A percentile compares a stretch with the other conserved stretches of the same genome.
phyloP scores from a whole-genome alignment of 2,888 invertebrate species.

The Heliconius charithonia region DNA sequence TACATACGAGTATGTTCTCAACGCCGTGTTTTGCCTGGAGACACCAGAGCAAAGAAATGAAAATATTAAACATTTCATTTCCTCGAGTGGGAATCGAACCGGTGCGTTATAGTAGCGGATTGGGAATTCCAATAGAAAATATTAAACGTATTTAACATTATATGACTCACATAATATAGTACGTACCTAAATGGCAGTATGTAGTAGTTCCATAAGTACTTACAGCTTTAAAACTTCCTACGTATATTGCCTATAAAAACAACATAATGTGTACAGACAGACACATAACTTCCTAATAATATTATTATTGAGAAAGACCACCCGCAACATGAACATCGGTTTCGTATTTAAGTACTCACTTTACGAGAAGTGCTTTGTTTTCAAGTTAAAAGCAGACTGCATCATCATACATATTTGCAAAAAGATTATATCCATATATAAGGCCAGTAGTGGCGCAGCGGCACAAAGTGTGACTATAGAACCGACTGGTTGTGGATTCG shows the following conservation, averaged over 20 bases:
- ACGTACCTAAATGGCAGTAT: not conserved
- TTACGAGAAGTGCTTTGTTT: constrained; percentile 21
- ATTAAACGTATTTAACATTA: not conserved
- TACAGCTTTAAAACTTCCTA: not conserved
- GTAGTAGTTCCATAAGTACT: not conserved
- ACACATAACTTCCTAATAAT: constrained; percentile 8
- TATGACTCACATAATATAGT: not conserved
- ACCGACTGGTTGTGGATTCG: too few relatives aligned
- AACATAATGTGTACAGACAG: not conserved
- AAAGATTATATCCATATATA: too few relatives aligned
- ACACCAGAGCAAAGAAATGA: too few relatives aligned
- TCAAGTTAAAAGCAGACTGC: constrained; percentile 4
- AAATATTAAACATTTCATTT: too few relatives aligned
- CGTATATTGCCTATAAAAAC: constrained; percentile 9
- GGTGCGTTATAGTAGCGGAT: too few relatives aligned
- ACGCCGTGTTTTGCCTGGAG: not conserved
- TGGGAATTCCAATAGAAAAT: too few relatives aligned
- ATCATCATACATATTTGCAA: not conserved
- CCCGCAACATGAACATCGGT: constrained; percentile 26
- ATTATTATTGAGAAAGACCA: constrained; percentile 29
- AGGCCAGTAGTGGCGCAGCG: too few relatives aligned
- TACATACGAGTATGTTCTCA: too few relatives aligned
- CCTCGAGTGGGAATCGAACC: too few relatives aligned
- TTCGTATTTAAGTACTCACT: constrained; percentile 35
- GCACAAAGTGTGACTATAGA: too few relatives aligned